A percentile compares a stretch with the other conserved stretches of the same genome.
These are phyloP conservation scores for Dromius quadrimaculatus DNA, from an alignment of 2,888 invertebrate genomes.

Conservation along the genomic window DNA sequence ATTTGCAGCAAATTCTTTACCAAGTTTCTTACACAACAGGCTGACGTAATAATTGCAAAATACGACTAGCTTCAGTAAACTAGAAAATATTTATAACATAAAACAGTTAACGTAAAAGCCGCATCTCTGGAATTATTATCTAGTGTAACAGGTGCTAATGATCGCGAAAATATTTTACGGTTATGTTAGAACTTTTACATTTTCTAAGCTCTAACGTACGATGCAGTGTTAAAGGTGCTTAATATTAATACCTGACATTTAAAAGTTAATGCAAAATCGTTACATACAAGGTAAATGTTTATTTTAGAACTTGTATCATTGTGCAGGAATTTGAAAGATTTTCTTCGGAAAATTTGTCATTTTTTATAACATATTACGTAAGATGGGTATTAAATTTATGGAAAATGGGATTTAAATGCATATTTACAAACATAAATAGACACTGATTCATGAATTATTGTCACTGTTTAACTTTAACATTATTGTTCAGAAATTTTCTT, in stretches of 20 bases:
- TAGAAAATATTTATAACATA: not conserved
- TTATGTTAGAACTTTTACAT: constrained; percentile 25
- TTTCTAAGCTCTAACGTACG: not conserved
- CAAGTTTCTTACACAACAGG: no score
- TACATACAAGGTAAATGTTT: constrained; percentile 1
- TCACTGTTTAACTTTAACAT: no score
- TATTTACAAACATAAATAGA: no score
- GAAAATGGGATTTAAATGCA: no score
- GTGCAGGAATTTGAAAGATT: not conserved
- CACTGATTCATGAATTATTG: no score
- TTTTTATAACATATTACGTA: not conserved
- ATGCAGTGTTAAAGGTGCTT: no score
- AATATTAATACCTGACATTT: constrained; percentile 20
- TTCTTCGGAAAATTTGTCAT: not conserved
- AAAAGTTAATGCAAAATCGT: constrained; percentile 8
- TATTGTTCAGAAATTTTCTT: no score
- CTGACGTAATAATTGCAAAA: no score
- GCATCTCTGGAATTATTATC: constrained; percentile 6
- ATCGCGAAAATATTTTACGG: constrained; percentile 29
- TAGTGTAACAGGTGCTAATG: constrained; percentile 23
- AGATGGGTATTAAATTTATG: not conserved
- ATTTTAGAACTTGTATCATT: constrained; percentile 27
- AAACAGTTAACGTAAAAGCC: not conserved
- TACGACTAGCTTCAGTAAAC: not conserved
- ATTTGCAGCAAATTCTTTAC: no score